Evolutionary conservation across 37 sponge, comb jelly and placozoan species (phyloP).

Genomic region (Hexactinellida sp.): DNA sequence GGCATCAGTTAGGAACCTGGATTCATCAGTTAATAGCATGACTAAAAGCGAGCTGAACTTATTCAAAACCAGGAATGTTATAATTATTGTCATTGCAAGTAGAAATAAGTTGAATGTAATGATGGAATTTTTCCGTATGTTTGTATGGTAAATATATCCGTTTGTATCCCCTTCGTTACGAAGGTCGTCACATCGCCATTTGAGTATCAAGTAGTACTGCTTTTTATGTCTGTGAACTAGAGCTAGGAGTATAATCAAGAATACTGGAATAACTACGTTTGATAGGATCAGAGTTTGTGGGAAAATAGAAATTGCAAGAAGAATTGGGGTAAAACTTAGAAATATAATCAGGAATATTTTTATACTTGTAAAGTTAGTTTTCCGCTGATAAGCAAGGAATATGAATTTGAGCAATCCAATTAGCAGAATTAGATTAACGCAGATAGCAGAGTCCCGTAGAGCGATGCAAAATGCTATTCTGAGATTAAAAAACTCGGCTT

Average conservation of each 20-base stretch:
- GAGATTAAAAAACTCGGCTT: neutral
- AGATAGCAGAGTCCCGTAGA: neutral
- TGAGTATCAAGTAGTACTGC: neutral
- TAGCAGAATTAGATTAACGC: neutral
- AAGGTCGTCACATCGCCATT: neutral
- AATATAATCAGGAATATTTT: neutral
- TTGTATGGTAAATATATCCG: neutral
- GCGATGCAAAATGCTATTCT: neutral
- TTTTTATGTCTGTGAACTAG: neutral
- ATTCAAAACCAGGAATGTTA: neutral
- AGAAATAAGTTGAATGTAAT: neutral
- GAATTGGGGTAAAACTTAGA: neutral
- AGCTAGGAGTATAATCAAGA: neutral
- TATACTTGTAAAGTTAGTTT: neutral
- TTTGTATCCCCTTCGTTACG: neutral
- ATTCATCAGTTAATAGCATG: neutral
- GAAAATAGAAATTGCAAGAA: neutral
- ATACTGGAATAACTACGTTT: neutral
- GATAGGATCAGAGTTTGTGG: neutral
- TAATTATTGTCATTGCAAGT: neutral
- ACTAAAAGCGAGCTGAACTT: neutral
- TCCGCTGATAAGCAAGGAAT: neutral
- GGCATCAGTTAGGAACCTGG: neutral
- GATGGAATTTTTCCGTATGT: neutral
- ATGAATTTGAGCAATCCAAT: neutral